phyloP scores from a whole-genome alignment of 2,797 vertebrate species.

The Myripristis murdjan region DNA sequence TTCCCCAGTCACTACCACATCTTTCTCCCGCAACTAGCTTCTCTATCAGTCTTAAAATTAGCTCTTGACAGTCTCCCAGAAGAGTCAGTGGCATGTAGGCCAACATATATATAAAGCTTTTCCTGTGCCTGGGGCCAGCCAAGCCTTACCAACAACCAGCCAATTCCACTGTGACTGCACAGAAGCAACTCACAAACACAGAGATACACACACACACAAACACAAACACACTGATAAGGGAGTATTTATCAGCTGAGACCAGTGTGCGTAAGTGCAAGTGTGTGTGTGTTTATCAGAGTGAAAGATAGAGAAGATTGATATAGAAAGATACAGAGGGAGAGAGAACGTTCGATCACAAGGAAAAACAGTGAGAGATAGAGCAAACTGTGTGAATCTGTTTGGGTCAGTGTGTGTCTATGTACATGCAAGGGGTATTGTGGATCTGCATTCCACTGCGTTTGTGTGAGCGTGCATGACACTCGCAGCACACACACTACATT shows the following conservation, averaged over 20 bases:
- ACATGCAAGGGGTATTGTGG: neutral
- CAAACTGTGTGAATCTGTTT: slow-evolving; percentile 1
- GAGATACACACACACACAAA: slow-evolving; percentile 1
- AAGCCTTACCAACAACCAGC: slow-evolving; percentile 40
- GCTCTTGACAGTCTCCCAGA: slow-evolving; percentile 51
- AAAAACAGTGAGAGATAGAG: slow-evolving; percentile 34
- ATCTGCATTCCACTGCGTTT: neutral
- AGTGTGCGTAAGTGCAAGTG: slow-evolving; percentile 12
- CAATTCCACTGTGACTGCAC: slow-evolving; percentile 33
- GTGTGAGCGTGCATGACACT: slow-evolving; percentile 7
- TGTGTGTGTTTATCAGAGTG: slow-evolving; percentile 34
- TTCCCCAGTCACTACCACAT: slow-evolving; percentile 25
- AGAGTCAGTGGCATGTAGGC: slow-evolving; percentile 64
- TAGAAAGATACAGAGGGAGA: neutral
- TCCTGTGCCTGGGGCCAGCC: slow-evolving; percentile 44
- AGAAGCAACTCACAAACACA: slow-evolving; percentile 34
- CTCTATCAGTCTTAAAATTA: slow-evolving; percentile 56
- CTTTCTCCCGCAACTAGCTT: slow-evolving; percentile 27
- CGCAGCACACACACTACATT: slow-evolving; percentile 6
- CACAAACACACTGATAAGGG: neutral
- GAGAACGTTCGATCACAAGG: slow-evolving; percentile 33
- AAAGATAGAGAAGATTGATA: slow-evolving; percentile 21
- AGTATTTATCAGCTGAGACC: slow-evolving; percentile 26
- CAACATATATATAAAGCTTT: slow-evolving; percentile 64
- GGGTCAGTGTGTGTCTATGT: slow-evolving; percentile 8